phyloP scores from a whole-genome alignment of 2,113 vertebrate species.

The Hepsetus odoe region DNA sequence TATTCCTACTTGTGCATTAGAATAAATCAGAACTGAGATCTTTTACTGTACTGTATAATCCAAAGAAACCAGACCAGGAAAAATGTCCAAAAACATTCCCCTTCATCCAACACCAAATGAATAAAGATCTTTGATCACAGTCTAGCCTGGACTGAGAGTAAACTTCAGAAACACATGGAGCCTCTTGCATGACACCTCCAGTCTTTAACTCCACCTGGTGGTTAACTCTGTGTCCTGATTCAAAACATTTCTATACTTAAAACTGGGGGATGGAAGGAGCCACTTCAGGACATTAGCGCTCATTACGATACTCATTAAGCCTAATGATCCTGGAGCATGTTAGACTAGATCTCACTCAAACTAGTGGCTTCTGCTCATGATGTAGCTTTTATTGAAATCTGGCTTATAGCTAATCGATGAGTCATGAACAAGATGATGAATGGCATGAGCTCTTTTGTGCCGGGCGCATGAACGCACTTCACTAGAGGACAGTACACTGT shows the following conservation, averaged over 20 bases:
- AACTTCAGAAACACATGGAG: too few species aligned
- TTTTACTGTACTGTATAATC: too few species aligned
- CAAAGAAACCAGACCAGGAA: too few species aligned
- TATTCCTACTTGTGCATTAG: too few species aligned
- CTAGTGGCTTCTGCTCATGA: background rate
- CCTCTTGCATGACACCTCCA: background rate
- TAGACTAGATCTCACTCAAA: too few species aligned
- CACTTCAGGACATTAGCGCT: background rate
- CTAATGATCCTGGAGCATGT: slow-evolving; percentile 5
- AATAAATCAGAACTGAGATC: too few species aligned
- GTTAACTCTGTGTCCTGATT: background rate
- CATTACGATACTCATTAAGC: background rate
- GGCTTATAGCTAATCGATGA: slow-evolving; percentile 6
- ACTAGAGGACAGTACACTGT: background rate
- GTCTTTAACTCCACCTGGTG: slow-evolving; percentile 26
- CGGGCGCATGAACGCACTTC: background rate
- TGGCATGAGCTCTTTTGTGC: background rate
- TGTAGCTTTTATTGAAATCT: background rate
- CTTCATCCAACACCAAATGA: too few species aligned
- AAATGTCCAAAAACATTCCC: too few species aligned
- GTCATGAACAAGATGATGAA: background rate
- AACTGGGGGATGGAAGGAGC: background rate
- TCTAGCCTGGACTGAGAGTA: too few species aligned
- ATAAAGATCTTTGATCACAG: too few species aligned
- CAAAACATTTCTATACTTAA: background rate